Base-by-base conservation (phyloP, 2,797 vertebrate species). In the Anabacerthia variegaticeps region DNA sequence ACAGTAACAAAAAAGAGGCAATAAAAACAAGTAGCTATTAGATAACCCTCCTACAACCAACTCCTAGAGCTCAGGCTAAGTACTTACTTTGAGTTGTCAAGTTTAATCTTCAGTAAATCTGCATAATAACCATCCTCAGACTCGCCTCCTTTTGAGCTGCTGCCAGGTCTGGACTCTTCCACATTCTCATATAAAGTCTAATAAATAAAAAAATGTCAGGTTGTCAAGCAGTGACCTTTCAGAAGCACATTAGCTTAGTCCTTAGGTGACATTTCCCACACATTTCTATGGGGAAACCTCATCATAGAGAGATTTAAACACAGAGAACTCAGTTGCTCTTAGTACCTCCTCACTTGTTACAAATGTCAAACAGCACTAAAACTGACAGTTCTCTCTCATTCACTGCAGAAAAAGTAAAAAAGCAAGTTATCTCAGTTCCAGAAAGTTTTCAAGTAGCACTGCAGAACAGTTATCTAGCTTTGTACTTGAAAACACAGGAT, bases 91-190 rank as follows among this genome's bases (percentile, higher is more conserved):
- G 98, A 97, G 92, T 98, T 99, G 62, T 97, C 97, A 62, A 99
- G 98, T 95, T 99, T 98, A 97, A 99, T 98, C 92, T 99, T 98
- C 69, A 99, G 98, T 91, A 99, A 97, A 95, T 99, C 99, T 3
- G 98, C 98, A 79, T 99, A 99, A 92, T 99, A 99, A n/a, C 95
- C 96, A 76, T 98, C 98, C 62, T 97, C 97, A 59, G 92, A 85
- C n/a, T 92, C 76, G 2, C 49, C 78, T 59, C 73, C 74, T 54
- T 49, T 96, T 2, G 82, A 49, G 28, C 65, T 74, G 10, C 55
- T 84, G 15, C 63, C 49, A 11, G 81, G 85, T 80, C 88, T 96
- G 37, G 65, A 66, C 59, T 93, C 97, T 76, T 97, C 97, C 92
- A 92, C 36, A 43, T 83, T 98, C 94, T 98, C 97, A 97, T 98